Base-by-base conservation (phyloP, 2,888 invertebrate species). In the Pollenia griseotomentosa region DNA sequence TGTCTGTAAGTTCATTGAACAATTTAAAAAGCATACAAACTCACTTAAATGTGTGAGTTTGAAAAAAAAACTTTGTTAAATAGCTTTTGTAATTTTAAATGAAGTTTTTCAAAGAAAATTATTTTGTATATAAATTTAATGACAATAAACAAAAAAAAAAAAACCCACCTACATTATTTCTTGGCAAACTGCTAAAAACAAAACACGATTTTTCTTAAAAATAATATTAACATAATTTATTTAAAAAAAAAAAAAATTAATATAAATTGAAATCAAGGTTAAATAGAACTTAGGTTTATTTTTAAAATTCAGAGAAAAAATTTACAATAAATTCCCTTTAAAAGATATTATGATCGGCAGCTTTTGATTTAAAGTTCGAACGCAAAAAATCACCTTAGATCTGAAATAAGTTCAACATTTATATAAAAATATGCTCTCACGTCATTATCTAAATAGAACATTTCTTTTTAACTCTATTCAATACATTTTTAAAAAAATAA, bases 1-100 rank as follows among this genome's bases (percentile, higher is more conserved):
- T 87, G 84, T 46, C 77, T 84, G 78, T 86, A 88, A 88, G 88
- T 88, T 88, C 88, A 88, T 86, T 88, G 88, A 88, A 88, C 84
- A 88, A 86, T 82, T 78, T 83, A 75, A 84, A 84, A 61, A 86
- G 48, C 59, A 74, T 33, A 14, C 16, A 73, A 65, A 57, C 44
- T 79, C 23, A 61, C 61, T 65, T 33, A 65, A 42, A 63, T 5
- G 4, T 42, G n/a, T 55, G 73, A 65, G 46, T 57, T 57, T 48
- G 9, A n/a, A 7, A 48, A 23, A 23, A 33, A 4, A 6, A 33
- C 6, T 33, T 33, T 8, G 40, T 51, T 51, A 6, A n/a, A 23
- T 16, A 63, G 46, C 33, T 23, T 55, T 80, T 19, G 23, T 46
- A 44, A 46, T 63, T 73, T 33, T 19, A 80, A 81, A 65, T 73